phyloP scores from a whole-genome alignment of 2,888 invertebrate genomes.

The Scrobipalpa atriplicella region DNA sequence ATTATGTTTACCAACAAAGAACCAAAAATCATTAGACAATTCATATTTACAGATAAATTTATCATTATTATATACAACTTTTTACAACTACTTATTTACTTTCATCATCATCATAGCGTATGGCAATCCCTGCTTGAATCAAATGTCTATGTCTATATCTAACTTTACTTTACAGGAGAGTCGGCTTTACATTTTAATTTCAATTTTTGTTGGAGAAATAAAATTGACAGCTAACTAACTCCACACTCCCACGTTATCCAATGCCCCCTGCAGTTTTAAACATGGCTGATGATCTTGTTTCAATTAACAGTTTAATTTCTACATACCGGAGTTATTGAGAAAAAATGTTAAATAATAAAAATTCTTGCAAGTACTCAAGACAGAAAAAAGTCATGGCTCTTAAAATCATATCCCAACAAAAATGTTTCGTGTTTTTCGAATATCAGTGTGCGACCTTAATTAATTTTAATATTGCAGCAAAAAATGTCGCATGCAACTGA shows the following conservation, averaged over 20 bases:
- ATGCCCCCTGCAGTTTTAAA: conserved; percentile 56
- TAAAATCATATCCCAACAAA: neutral
- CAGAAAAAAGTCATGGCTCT: too few species aligned
- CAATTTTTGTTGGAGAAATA: conserved; percentile 5
- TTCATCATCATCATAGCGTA: too few species aligned
- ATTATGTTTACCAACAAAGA: too few species aligned
- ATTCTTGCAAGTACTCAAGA: too few species aligned
- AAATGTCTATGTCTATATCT: too few species aligned
- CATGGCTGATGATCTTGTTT: conserved; percentile 60
- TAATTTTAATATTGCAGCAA: conserved; percentile 15
- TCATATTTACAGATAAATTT: too few species aligned
- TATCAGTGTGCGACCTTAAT: conserved; percentile 1
- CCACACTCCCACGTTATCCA: conserved; percentile 59
- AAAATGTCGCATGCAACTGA: conserved; percentile 7
- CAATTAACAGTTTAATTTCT: conserved; percentile 62
- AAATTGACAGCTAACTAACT: conserved; percentile 47
- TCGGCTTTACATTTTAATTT: neutral
- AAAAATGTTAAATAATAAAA: too few species aligned
- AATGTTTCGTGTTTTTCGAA: neutral
- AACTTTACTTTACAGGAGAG: too few species aligned
- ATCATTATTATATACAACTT: too few species aligned
- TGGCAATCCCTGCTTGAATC: too few species aligned
- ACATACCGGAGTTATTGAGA: conserved; percentile 34
- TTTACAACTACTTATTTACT: too few species aligned
- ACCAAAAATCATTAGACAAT: too few species aligned